Base-by-base conservation (phyloP, 2,888 invertebrate genomes). In the Trissolcus brochymenae region DNA sequence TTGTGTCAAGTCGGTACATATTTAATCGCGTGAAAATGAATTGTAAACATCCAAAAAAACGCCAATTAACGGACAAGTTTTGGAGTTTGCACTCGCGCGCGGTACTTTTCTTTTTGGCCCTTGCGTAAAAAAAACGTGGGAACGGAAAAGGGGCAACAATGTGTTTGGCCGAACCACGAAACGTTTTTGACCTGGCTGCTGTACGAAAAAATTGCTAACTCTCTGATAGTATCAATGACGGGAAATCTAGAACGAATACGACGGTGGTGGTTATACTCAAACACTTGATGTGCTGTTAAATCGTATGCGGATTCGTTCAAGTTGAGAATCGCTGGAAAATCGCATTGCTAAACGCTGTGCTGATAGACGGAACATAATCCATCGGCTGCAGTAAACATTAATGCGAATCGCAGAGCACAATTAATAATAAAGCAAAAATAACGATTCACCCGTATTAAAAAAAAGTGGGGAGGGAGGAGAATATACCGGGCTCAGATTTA, bases 361-460 rank as follows among this genome's bases (percentile, higher is more conserved):
- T 41, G 50, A 57, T 25, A 51, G 14, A 51, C 14, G 40, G 6
- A 57, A 49, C 9, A 16, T 53, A 46, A 68, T 68, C 53, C 53
- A 35, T 41, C 25, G 35, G 4, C 50, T 50, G 35, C 35, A 35
- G 35, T 35, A 67, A 59, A 67, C 59, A 35, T 66, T 67, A 40
- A 55, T 68, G 40, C 49, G 53, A 56, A 16, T 50, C 50, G 50
- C 17, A 51, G 55, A 62, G 35, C 14, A 6, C 19, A 43, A 29
- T 40, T 16, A 55, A 55, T 62, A 41, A 51, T 56, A 29, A 6
- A 19, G 56, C 71, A 51, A 57, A 51, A 57, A 64, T 71, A 71
- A 51, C 21, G 57, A 57, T 35, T 57, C 35, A 16, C 0, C 46
- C 13, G 49, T 7, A 53, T 57, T 25, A 51, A 57, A 71, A 64